A percentile compares a stretch with the other conserved stretches of the same genome.
These are phyloP conservation scores for Cyprinella venusta DNA, from an alignment of 2,797 vertebrate species.

Conservation along the genomic window DNA sequence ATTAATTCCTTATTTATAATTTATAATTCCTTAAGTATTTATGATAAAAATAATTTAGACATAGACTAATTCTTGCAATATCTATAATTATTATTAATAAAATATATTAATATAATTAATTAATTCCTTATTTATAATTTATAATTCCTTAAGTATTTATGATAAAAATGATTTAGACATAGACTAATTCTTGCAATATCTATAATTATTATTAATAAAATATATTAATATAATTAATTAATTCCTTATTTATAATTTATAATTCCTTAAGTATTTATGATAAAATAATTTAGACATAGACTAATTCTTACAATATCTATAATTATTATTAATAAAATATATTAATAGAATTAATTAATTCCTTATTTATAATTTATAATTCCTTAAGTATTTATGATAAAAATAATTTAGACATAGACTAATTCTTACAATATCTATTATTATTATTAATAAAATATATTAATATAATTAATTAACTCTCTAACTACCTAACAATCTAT, in stretches of 20 bases:
- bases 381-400: neutral
- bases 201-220: neutral
- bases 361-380: too few relatives aligned
- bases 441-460: neutral
- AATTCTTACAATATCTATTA: too few relatives aligned
- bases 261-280: neutral
- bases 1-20: too few relatives aligned
- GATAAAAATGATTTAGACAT: neutral
- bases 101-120: neutral
- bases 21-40: neutral
- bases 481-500: neutral
- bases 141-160: neutral
- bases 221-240: neutral
- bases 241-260: too few relatives aligned
- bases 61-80: neutral
- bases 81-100: too few relatives aligned
- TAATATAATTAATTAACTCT: neutral
- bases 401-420: neutral
- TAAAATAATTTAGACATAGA: neutral
- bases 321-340: neutral
- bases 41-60: too few relatives aligned
- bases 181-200: too few relatives aligned
- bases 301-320: too few relatives aligned
- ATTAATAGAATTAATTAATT: neutral
- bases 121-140: neutral